A percentile compares a stretch with the other conserved stretches of the same genome.
These are phyloP conservation scores for Arenaria interpres DNA, from an alignment of 2,113 vertebrate species.

Conservation along the genomic window DNA sequence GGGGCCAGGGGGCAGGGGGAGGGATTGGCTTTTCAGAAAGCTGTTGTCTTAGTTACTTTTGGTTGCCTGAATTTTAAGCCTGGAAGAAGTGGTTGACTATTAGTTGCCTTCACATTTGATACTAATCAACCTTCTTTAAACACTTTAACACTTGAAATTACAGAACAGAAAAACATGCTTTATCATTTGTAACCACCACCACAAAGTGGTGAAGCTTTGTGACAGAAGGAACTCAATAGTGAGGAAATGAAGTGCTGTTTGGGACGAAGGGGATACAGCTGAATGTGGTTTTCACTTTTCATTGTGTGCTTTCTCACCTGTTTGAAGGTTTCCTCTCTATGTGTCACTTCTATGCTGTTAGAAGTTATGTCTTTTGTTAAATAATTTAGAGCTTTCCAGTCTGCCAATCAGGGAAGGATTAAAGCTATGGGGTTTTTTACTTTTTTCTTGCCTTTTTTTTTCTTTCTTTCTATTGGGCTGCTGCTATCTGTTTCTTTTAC, in stretches of 20 bases:
- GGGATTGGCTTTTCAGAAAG: not conserved
- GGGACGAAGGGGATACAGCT: slow-evolving; percentile 18
- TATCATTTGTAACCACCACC: not conserved
- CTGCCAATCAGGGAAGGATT: slow-evolving; percentile 75
- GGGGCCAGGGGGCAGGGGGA: too few species aligned
- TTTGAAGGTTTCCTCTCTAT: slow-evolving; percentile 68
- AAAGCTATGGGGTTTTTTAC: slow-evolving; percentile 50
- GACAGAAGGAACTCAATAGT: not conserved
- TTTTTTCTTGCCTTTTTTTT: not conserved
- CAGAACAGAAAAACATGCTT: not conserved
- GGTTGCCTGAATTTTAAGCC: not conserved
- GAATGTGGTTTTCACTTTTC: slow-evolving; percentile 53
- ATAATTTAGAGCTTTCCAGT: slow-evolving; percentile 77
- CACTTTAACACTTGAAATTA: not conserved
- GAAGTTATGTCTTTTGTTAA: slow-evolving; percentile 83
- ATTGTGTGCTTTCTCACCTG: slow-evolving; percentile 54
- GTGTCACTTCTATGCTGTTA: slow-evolving; percentile 70
- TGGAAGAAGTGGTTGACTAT: not conserved
- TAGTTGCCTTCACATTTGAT: not conserved
- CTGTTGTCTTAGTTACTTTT: not conserved
- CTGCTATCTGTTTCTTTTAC: slow-evolving; percentile 29
- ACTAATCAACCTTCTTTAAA: not conserved
- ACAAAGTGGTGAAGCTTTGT: not conserved
- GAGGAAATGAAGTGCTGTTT: slow-evolving; percentile 26
- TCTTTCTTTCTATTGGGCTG: slow-evolving; percentile 10